Evolutionary conservation across 2,888 invertebrate species (phyloP), one percentile per base, ranked within the genome.

Genomic region (Emmelina monodactyla): DNA sequence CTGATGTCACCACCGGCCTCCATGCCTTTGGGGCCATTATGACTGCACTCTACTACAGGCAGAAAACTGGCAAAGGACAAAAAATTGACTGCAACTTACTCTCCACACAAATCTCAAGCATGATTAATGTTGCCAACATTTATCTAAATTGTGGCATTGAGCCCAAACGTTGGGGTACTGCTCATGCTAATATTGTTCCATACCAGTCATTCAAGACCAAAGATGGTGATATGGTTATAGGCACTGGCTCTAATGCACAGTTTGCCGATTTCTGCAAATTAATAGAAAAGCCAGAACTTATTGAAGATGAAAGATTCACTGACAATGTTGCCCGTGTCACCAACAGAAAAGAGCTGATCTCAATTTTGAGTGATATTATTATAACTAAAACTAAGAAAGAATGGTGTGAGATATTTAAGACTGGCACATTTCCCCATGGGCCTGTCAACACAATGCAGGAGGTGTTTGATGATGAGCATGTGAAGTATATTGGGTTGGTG

Each of bases 1-100:
- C 94, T 0, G 97, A 98, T 66, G 54, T 97, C 34, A 88, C 94
- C 0, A 97, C 97, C 0, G 97, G 97, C 1, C 79, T 98, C 2
- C 97, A 94, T 62, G 94, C 96, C 1, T 94, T 95, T 60, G 95
- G 96, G 11, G 94, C 97, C 1, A 95, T 97, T 41, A 82, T 97
- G 80, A 92, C 97, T 0, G 97, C 97, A 0, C 67, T 98, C 3
- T 68, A 92, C 40, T 86, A 94, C 52, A 80, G 94, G 34, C 65
- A 83, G 6, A 85, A 84, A 49, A 94, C 93, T 0, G 91, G 92
- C 0, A 65, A 65, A 42, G 98, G 98, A 0, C 96, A 97, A 58
- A 92, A 91, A 78, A 92, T 98, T 35, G 94, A 97, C 55, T 95
- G 94, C 53, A 88, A 97, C 68, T 82, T 98, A n/a, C 70, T 98